Evolutionary conservation across 1,140 invertebrate genomes (phyloP), one percentile per base, ranked within the genome.

Genomic region (Andricus grossulariae): DNA sequence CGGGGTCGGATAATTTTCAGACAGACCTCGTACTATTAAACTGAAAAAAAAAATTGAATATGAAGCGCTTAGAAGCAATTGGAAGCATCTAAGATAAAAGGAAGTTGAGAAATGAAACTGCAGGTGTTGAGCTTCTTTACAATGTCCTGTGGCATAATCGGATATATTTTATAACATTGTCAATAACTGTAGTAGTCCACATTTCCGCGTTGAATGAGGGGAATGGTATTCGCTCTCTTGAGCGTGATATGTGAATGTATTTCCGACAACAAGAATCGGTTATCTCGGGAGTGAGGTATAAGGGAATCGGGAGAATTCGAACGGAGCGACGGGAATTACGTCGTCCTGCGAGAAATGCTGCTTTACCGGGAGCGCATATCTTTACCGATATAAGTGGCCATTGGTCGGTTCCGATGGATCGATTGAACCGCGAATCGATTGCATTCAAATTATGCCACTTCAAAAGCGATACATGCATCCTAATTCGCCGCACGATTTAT

Each of bases 291-390:
- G 60, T 66, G 50, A 50, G 51, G 72, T n/a, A 50, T n/a, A 57
- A 71, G 60, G 66, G 80, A 81, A 82, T 82, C 70, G 75, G 71
- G 80, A 80, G 83, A 86, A 87, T 87, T 79, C 82, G 80, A 85
- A 83, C 80, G 80, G 79, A 85, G 74, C 76, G 80, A 82, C 50
- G 75, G 52, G 80, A 85, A 81, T 84, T 82, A 80, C 79, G 75
- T 18, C 45, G 73, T 72, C 73, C 13, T 50, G 51, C 70, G 76
- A 77, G 76, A 74, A 83, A 70, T 72, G 51, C 74, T 15, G 55
- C 50, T 39, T 49, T 76, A 19, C 16, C 16, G 39, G 52, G 45
- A 52, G 71, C 71, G 19, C 50, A 21, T 54, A 32, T 52, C 50
- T 51, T 15, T 25, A 3, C 50, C 16, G 21, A 52, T 25, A 71